Percentiles rank a stretch among this genome's conserved stretches.
Conservation (phyloP, 2,888 invertebrate genomes). For the Tetragonisca angustula region DNA sequence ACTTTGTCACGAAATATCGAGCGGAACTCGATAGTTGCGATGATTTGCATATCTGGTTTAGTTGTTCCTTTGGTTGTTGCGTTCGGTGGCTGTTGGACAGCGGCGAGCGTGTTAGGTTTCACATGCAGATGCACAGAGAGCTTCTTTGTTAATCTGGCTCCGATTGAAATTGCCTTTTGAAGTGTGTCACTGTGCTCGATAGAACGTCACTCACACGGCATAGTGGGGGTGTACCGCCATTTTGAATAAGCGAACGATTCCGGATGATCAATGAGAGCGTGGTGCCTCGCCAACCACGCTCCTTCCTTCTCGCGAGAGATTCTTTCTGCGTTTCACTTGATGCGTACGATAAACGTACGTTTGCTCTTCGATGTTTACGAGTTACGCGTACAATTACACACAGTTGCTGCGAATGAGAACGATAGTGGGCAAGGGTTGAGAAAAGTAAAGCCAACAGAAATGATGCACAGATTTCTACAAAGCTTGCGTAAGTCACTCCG, state of each 20-base stretch:
- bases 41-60: not conserved
- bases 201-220: conserved; percentile 5
- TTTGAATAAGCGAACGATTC: conserved; percentile 35
- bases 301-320: not conserved
- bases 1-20: not conserved
- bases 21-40: not conserved
- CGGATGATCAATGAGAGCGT: conserved; percentile 35
- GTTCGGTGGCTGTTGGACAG: not conserved
- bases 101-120: not conserved
- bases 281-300: not conserved
- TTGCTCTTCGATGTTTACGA: not conserved
- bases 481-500: not conserved
- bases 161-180: conserved; percentile 22
- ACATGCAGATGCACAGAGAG: not conserved
- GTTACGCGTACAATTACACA: not conserved
- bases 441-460: too few relatives aligned
- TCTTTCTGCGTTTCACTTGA: not conserved
- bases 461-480: not conserved
- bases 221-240: conserved; percentile 41
- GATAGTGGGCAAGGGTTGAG: too few relatives aligned
- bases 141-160: not conserved
- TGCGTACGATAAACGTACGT: not conserved
- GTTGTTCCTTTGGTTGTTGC: not conserved
- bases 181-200: not conserved
- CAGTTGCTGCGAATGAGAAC: too few relatives aligned